Base-by-base conservation (phyloP, 2,888 invertebrate genomes). In the Calliscelio sp. region DNA sequence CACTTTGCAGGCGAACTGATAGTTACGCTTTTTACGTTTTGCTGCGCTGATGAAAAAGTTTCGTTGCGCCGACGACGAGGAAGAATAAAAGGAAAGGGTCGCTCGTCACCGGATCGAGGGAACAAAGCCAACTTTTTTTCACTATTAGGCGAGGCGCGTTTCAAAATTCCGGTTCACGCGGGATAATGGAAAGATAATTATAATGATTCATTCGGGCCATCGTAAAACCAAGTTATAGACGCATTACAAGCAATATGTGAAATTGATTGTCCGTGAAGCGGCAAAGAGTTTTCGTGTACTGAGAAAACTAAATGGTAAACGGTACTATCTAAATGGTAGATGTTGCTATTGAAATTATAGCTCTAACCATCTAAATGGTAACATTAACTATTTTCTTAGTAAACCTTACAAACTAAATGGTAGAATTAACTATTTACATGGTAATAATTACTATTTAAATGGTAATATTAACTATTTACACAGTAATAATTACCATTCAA, bases 101-200 rank as follows among this genome's bases (percentile, higher is more conserved):
- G 14, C 8, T n/a, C n/a, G n/a, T n/a, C n/a, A n/a, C n/a, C n/a
- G n/a, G n/a, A n/a, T n/a, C n/a, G n/a, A n/a, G n/a, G n/a, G 68
- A 53, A 41, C 53, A 53, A 68, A 68, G 53, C 44, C 35, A 32
- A 7, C 35, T 66, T 66, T 66, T 66, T 66, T 16, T n/a, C n/a
- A 28, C 38, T 7, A 32, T 8, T 35, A 35, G 35, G 35, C 32
- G 57, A 16, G 35, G n/a, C n/a, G n/a, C n/a, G 28, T 6, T 18
- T 22, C 22, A 63, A n/a, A 66, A 55, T 65, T 75, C 22, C 38
- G 49, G 53, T 63, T 73, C 51, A 49, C 49, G 51, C 53, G 51
- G 22, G 18, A 28, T 63, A 75, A 63, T 65, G 44, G 55, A 55
- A 75, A 75, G 75, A 75, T 59, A 73, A 75, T 65, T 75, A 65